Percentiles rank a stretch among this genome's conserved stretches.
phyloP scores from a whole-genome alignment of 1,140 invertebrate genomes.

The Brachionus asplanchnoidis region DNA sequence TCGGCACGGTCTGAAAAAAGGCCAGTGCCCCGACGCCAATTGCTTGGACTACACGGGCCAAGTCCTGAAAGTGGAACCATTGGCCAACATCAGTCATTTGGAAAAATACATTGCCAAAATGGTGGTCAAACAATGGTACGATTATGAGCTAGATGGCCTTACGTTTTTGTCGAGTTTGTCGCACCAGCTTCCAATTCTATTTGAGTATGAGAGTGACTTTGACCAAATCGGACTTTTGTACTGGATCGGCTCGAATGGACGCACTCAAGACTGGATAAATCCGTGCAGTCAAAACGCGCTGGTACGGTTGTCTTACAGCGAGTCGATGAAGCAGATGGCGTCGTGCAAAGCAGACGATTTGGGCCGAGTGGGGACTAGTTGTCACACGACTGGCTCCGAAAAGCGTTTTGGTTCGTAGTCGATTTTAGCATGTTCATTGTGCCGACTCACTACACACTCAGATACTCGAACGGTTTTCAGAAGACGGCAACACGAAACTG shows the following conservation, averaged over 20 bases:
- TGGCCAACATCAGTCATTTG: conserved; percentile 87
- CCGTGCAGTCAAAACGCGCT: conserved; percentile 59
- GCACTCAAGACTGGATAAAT: conserved; percentile 91
- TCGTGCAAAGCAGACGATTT: conserved; percentile 93
- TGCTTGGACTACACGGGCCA: conserved; percentile 78
- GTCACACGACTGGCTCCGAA: too few species aligned
- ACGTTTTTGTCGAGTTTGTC: conserved; percentile 78
- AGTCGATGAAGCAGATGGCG: conserved; percentile 84
- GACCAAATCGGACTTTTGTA: conserved; percentile 94
- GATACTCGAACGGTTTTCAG: too few species aligned
- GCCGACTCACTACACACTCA: too few species aligned
- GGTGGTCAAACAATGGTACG: conserved; percentile 92
- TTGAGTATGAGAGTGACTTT: conserved; percentile 83
- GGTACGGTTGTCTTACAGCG: conserved; percentile 62
- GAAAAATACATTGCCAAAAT: conserved; percentile 90
- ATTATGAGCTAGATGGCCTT: conserved; percentile 81
- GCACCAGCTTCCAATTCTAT: conserved; percentile 59
- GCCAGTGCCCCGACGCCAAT: conserved; percentile 75
- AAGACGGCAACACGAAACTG: too few species aligned
- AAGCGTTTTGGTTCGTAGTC: too few species aligned
- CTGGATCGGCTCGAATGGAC: conserved; percentile 93
- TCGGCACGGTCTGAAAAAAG: neutral
- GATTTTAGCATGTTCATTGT: too few species aligned
- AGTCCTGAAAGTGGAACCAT: conserved; percentile 87
- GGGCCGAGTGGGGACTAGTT: conserved; percentile 70